phyloP scores from a whole-genome alignment of 2,888 invertebrate species.

The Loripinus fragilis region DNA sequence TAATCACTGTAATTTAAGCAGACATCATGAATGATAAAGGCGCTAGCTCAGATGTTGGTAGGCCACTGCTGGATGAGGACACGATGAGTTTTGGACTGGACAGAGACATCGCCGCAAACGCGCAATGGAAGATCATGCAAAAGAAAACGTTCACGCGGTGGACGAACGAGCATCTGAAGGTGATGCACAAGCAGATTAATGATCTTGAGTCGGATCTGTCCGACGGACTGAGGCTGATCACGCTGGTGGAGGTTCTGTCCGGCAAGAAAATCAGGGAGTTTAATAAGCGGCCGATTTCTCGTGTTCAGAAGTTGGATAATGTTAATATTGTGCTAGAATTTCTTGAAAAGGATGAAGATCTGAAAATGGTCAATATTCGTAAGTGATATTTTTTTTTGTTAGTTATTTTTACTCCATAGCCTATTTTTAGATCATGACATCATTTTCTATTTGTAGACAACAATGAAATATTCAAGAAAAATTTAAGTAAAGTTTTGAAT shows the following conservation, averaged over 20 bases:
- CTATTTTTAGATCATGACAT: no score
- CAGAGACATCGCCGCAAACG: conserved; percentile 93
- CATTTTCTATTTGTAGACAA: no score
- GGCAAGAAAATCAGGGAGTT: conserved; percentile 92
- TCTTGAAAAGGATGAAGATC: conserved; percentile 92
- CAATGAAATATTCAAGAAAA: no score
- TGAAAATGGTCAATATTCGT: conserved; percentile 97
- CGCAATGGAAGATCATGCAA: conserved; percentile 96
- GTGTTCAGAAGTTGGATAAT: conserved; percentile 96
- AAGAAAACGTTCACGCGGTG: conserved; percentile 97
- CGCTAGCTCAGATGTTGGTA: neutral
- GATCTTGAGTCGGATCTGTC: conserved; percentile 93
- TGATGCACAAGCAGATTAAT: conserved; percentile 89
- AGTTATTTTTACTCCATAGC: no score
- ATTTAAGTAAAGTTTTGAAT: no score
- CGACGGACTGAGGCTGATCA: conserved; percentile 89
- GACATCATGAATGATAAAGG: conserved; percentile 12
- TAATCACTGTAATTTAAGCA: neutral
- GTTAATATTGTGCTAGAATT: conserved; percentile 94
- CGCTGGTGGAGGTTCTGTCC: conserved; percentile 89
- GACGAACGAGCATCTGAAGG: conserved; percentile 96
- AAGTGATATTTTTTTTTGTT: conserved; percentile 85
- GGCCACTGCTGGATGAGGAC: neutral
- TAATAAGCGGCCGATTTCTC: conserved; percentile 93
- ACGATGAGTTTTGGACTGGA: conserved; percentile 59